phyloP scores from a whole-genome alignment of 2,113 vertebrate genomes.

The Columbina picui region DNA sequence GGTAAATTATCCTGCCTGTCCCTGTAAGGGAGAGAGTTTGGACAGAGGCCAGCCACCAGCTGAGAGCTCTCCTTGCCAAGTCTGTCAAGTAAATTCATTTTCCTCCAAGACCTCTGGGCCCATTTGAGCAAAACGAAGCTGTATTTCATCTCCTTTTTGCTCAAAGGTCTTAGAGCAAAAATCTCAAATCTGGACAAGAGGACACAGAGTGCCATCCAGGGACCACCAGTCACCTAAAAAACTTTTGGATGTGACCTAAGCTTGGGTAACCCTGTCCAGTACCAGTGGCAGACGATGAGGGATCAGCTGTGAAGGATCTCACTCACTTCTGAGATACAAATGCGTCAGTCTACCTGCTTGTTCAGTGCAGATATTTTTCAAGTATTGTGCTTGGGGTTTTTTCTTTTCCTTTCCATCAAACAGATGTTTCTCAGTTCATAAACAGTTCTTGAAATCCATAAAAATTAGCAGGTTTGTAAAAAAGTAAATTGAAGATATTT shows the following conservation, averaged over 20 bases:
- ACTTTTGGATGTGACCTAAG: background rate
- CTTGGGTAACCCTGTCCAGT: background rate
- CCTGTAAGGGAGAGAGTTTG: background rate
- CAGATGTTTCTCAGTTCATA: background rate
- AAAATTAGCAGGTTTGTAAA: slow-evolving; percentile 25
- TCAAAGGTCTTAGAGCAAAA: background rate
- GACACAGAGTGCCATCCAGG: background rate
- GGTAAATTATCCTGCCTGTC: slow-evolving; percentile 22
- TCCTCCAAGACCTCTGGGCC: slow-evolving; percentile 13
- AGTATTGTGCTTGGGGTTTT: background rate
- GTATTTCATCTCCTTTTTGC: background rate
- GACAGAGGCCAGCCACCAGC: slow-evolving; percentile 43
- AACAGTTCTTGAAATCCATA: background rate
- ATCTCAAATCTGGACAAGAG: background rate
- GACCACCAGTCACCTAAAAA: background rate
- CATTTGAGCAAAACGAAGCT: background rate
- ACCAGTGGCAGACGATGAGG: background rate
- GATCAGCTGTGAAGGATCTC: background rate
- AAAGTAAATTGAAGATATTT: background rate
- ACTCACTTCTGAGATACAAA: background rate
- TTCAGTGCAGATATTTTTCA: background rate
- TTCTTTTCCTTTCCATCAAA: background rate
- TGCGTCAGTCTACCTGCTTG: background rate
- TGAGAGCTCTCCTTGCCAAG: slow-evolving; percentile 40
- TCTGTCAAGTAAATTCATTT: slow-evolving; percentile 54